A percentile compares a stretch with the other conserved stretches of the same genome.
phyloP scores from a whole-genome alignment of 2,888 invertebrate species.

The Drosophila koepferae region DNA sequence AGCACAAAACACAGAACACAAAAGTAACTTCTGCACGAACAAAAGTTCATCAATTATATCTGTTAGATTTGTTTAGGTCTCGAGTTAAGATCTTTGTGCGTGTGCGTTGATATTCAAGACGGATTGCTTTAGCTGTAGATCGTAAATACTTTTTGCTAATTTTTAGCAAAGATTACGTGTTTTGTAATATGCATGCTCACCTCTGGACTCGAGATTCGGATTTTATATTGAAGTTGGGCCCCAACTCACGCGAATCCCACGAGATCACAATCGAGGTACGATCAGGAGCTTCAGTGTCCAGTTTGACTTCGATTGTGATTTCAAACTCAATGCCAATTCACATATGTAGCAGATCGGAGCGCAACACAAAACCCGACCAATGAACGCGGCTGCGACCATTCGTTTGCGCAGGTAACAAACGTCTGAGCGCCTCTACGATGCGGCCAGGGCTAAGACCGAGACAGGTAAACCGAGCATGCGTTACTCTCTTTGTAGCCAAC shows the following conservation, averaged over 20 bases:
- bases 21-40: background rate
- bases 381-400: constrained; percentile 60
- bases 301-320: constrained; percentile 29
- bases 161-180: constrained; percentile 13
- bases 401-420: constrained; percentile 67
- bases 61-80: constrained; percentile 3
- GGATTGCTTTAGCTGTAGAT: background rate
- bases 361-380: constrained; percentile 40
- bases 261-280: constrained; percentile 31
- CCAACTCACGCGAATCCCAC: constrained; percentile 16
- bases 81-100: background rate
- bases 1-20: background rate
- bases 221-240: constrained; percentile 14
- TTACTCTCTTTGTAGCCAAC: background rate
- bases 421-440: constrained; percentile 40
- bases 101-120: background rate
- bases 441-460: constrained; percentile 10
- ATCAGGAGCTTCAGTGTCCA: constrained; percentile 34
- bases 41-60: constrained; percentile 4
- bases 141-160: constrained; percentile 24
- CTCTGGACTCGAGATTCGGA: constrained; percentile 21
- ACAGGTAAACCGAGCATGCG: constrained; percentile 28
- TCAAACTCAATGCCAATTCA: constrained; percentile 33
- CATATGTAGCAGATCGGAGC: constrained; percentile 22
- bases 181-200: constrained; percentile 22